phyloP scores from a whole-genome alignment of 2,113 vertebrate species.

The Sialia sialis region DNA sequence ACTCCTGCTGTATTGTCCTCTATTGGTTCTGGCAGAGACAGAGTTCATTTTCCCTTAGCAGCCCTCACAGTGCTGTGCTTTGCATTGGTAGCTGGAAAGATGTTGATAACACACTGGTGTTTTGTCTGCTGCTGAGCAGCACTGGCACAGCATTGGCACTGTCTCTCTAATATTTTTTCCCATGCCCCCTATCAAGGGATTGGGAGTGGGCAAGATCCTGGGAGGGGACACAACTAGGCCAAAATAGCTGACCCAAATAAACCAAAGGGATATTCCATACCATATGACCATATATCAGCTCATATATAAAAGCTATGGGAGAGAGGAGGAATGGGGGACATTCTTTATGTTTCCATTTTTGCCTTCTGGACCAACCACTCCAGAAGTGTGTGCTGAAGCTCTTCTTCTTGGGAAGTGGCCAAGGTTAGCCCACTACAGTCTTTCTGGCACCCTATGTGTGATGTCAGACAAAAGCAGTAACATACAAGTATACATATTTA shows the following conservation, averaged over 20 bases:
- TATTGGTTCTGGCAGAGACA: neutral
- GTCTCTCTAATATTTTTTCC: neutral
- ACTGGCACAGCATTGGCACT: neutral
- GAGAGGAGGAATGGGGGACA: neutral
- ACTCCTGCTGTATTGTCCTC: neutral
- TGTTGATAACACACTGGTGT: neutral
- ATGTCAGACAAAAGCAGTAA: no score
- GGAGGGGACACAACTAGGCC: neutral
- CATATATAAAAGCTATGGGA: neutral
- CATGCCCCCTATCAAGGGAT: neutral
- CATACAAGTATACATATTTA: no score
- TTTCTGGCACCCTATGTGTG: no score
- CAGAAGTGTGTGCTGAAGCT: neutral
- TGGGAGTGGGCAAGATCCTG: neutral
- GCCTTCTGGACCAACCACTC: neutral
- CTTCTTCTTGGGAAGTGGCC: neutral
- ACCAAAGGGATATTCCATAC: neutral
- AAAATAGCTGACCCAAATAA: neutral
- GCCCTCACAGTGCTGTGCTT: neutral
- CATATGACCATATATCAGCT: neutral
- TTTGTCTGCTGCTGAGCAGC: neutral
- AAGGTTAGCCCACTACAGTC: no score
- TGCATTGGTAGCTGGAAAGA: neutral
- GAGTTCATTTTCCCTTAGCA: neutral
- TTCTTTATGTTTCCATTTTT: neutral